Evolutionary conservation across 1,140 invertebrate species (phyloP).

Genomic region (Pseudomyrmex cubaensis): DNA sequence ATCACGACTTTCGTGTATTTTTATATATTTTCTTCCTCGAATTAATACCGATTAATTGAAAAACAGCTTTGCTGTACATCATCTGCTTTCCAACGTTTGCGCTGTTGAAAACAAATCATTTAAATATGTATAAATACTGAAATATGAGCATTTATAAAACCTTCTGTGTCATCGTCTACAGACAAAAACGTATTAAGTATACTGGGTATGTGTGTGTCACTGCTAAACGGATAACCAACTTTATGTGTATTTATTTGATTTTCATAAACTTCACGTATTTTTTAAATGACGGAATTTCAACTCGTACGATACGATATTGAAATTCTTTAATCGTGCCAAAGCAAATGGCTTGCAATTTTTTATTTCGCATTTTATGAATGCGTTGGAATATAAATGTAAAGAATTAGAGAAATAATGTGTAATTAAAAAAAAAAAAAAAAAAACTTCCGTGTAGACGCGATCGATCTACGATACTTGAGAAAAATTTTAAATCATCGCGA

Average conservation of each 20-base stretch:
- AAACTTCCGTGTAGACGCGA: background rate
- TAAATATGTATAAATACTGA: constrained; percentile 13
- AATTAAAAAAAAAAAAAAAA: background rate
- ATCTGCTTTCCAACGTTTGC: background rate
- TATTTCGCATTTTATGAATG: too few relatives aligned
- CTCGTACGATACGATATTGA: background rate
- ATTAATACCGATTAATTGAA: constrained; percentile 9
- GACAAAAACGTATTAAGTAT: constrained; percentile 10
- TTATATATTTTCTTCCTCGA: background rate
- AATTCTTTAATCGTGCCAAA: background rate
- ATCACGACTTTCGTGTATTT: background rate
- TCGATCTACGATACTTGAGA: constrained; percentile 30
- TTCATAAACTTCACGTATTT: background rate
- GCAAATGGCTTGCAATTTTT: background rate
- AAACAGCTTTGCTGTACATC: constrained; percentile 29
- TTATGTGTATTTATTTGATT: constrained; percentile 20
- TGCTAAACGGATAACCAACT: constrained; percentile 18
- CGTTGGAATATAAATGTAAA: too few relatives aligned
- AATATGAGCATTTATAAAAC: constrained; percentile 37
- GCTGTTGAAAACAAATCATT: constrained; percentile 22
- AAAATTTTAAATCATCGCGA: constrained; percentile 52
- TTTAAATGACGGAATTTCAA: constrained; percentile 10
- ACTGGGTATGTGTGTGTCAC: background rate
- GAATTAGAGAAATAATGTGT: too few relatives aligned
- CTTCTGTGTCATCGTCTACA: constrained; percentile 16